Conservation (phyloP, 2,888 invertebrate genomes). For the Zootermopsis nevadensis region DNA sequence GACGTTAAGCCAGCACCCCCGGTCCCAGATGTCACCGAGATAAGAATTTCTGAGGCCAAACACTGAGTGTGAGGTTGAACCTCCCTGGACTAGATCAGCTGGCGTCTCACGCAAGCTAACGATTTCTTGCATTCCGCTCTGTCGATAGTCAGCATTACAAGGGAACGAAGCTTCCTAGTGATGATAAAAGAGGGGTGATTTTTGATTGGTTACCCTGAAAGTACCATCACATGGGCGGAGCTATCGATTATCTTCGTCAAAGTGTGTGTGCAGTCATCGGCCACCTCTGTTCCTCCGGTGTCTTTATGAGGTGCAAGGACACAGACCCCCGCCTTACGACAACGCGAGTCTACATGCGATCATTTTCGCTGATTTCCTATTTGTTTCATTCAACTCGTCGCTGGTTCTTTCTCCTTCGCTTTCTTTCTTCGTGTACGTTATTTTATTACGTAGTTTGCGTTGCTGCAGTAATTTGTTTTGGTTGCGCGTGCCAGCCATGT, state of each 20-base stretch:
- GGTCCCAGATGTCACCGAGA: no score
- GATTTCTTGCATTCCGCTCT: neutral
- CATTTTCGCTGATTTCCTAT: constrained; percentile 32
- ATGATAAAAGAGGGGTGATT: constrained; percentile 48
- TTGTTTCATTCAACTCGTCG: constrained; percentile 31
- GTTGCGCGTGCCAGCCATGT: constrained; percentile 53
- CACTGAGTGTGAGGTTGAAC: no score
- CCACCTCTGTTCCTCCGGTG: neutral
- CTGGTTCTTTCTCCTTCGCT: constrained; percentile 15
- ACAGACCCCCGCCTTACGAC: no score
- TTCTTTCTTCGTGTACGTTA: constrained; percentile 43
- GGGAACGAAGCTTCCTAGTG: neutral
- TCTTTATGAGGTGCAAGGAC: neutral
- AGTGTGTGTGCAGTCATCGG: constrained; percentile 22
- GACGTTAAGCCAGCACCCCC: no score
- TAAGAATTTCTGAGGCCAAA: no score
- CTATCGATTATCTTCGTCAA: constrained; percentile 47
- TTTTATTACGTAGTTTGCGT: constrained; percentile 50
- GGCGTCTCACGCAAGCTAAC: no score
- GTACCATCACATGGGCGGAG: constrained; percentile 47
- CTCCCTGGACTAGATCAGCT: no score
- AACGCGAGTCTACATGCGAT: neutral
- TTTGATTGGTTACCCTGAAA: constrained; percentile 54
- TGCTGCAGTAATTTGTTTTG: constrained; percentile 52
- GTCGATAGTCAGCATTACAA: neutral